phyloP scores from a whole-genome alignment of 2,888 invertebrate species.

The Cataglyphis altisquamis region DNA sequence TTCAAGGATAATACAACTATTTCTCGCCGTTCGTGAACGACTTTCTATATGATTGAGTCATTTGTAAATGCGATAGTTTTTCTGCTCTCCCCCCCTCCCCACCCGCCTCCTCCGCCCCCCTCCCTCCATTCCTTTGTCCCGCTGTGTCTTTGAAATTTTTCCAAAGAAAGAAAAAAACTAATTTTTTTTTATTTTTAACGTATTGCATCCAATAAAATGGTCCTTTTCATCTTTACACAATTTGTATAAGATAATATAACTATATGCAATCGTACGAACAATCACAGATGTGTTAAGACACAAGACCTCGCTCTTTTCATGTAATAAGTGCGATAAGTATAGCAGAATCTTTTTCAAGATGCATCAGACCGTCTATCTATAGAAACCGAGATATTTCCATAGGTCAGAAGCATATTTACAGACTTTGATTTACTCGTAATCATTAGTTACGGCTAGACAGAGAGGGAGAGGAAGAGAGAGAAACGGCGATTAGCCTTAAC shows the following conservation, averaged over 20 bases:
- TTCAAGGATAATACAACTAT: conserved; percentile 67
- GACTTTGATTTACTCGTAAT: conserved; percentile 11
- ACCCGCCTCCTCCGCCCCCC: no score
- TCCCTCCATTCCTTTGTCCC: conserved; percentile 22
- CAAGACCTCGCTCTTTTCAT: neutral
- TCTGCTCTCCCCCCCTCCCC: conserved; percentile 3
- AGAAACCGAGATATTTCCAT: conserved; percentile 36
- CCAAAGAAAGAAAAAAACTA: neutral
- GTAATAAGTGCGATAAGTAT: neutral
- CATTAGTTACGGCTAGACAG: conserved; percentile 1
- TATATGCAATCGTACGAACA: neutral
- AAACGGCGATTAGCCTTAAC: conserved; percentile 26
- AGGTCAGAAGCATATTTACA: conserved; percentile 13
- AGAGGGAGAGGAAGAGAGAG: neutral
- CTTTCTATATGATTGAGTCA: conserved; percentile 71
- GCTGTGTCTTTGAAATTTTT: conserved; percentile 3
- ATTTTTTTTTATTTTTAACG: neutral
- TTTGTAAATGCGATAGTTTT: conserved; percentile 60
- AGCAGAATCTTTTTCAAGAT: conserved; percentile 2
- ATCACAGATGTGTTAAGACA: conserved; percentile 1
- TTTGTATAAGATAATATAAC: neutral
- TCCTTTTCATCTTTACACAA: neutral
- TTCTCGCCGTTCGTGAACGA: conserved; percentile 64
- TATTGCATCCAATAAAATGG: neutral
- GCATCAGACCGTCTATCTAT: neutral